Evolutionary conservation across 2,113 vertebrate species (phyloP).

Genomic region (Thermophis baileyi): DNA sequence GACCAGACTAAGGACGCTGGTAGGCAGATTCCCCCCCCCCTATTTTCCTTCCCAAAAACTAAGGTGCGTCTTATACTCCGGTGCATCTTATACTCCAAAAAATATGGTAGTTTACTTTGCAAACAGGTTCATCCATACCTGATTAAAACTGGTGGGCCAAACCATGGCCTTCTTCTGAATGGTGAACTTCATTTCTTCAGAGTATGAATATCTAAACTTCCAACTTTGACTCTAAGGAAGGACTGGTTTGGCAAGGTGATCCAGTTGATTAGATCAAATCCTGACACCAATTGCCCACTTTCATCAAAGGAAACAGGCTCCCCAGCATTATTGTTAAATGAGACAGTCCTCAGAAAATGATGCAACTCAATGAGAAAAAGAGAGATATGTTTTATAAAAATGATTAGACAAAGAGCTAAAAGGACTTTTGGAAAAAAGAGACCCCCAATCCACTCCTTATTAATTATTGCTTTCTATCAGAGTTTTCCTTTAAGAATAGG

Average conservation of each 20-base stretch:
- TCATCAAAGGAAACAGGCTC: neutral
- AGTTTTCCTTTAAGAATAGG: neutral
- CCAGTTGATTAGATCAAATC: neutral
- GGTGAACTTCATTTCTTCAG: neutral
- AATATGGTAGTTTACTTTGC: no score
- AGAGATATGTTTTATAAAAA: neutral
- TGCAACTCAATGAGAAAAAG: neutral
- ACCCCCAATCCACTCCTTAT: neutral
- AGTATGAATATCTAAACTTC: neutral
- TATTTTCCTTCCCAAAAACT: no score
- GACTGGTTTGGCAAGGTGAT: neutral
- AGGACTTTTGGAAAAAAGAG: neutral
- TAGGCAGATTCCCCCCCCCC: no score
- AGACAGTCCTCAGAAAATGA: neutral
- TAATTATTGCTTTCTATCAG: neutral
- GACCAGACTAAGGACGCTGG: no score
- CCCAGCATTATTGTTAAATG: neutral
- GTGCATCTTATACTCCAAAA: no score
- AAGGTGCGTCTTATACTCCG: no score
- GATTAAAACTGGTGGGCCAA: neutral
- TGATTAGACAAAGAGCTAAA: neutral
- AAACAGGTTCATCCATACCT: neutral
- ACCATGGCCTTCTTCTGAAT: neutral
- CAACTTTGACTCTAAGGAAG: neutral
- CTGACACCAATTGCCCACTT: neutral